Conservation (phyloP, 2,888 invertebrate genomes). For the Scrobipalpa atriplicella region DNA sequence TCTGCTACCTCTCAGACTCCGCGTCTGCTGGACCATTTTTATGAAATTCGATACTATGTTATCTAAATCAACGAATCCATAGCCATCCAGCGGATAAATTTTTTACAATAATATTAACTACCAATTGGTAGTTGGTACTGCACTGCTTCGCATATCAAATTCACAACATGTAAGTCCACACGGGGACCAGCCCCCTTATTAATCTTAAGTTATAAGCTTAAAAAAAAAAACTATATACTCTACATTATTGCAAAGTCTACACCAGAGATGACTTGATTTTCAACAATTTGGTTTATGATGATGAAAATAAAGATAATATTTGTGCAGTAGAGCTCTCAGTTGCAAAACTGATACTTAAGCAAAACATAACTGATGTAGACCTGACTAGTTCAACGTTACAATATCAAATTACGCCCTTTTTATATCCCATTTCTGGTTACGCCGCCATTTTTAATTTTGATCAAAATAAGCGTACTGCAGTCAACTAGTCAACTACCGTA, state of each 20-base stretch:
- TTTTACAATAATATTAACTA: conserved; percentile 57
- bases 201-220: conserved; percentile 50
- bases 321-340: neutral
- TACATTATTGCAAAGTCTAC: neutral
- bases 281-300: too few relatives aligned
- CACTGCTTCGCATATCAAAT: conserved; percentile 69
- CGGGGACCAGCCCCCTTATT: conserved; percentile 75
- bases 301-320: too few relatives aligned
- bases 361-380: neutral
- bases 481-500: neutral
- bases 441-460: neutral
- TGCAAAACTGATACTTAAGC: neutral
- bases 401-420: neutral
- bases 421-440: neutral
- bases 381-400: neutral
- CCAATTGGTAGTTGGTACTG: conserved; percentile 63
- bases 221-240: conserved; percentile 52
- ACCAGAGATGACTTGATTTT: neutral
- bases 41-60: neutral
- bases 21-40: neutral
- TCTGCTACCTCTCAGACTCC: too few relatives aligned
- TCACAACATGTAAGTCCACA: conserved; percentile 65
- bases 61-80: conserved; percentile 2
- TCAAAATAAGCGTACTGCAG: neutral
- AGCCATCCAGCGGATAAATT: neutral